A percentile compares a stretch with the other conserved stretches of the same genome.
These are phyloP conservation scores for Dendrocopos noguchii DNA, from an alignment of 2,113 vertebrate genomes.

Conservation along the genomic window DNA sequence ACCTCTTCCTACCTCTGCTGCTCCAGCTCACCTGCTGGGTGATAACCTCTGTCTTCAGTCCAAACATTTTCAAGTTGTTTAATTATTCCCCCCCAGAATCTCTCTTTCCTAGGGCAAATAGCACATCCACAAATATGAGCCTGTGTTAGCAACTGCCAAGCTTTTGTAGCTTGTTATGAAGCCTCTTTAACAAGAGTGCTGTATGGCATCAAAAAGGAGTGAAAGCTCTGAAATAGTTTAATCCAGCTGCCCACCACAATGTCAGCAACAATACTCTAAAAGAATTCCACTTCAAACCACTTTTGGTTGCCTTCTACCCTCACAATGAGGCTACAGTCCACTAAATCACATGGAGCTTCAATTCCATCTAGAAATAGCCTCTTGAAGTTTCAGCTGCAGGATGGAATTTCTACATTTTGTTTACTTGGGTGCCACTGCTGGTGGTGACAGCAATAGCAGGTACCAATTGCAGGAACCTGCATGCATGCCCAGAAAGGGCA, in stretches of 20 bases:
- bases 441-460: slow-evolving; percentile 33
- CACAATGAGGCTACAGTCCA: slow-evolving; percentile 11
- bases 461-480: slow-evolving; percentile 6
- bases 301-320: neutral
- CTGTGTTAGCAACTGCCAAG: neutral
- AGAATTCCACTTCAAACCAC: slow-evolving; percentile 15
- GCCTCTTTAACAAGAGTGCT: neutral
- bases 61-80: neutral
- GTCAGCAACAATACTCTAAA: neutral
- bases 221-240: neutral
- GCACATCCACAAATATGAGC: neutral
- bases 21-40: neutral
- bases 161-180: neutral
- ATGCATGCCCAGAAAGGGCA: neutral
- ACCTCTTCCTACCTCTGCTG: neutral
- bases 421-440: slow-evolving; percentile 46
- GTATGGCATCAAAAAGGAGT: neutral
- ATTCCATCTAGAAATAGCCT: slow-evolving; percentile 16
- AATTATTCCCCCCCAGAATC: neutral
- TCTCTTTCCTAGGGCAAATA: neutral
- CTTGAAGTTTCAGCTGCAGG: neutral
- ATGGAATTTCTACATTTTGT: neutral
- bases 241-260: neutral
- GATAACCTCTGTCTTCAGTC: neutral
- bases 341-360: neutral